Evolutionary conservation across 2,113 vertebrate genomes (phyloP).

Genomic region (Gymnorhina tibicen): DNA sequence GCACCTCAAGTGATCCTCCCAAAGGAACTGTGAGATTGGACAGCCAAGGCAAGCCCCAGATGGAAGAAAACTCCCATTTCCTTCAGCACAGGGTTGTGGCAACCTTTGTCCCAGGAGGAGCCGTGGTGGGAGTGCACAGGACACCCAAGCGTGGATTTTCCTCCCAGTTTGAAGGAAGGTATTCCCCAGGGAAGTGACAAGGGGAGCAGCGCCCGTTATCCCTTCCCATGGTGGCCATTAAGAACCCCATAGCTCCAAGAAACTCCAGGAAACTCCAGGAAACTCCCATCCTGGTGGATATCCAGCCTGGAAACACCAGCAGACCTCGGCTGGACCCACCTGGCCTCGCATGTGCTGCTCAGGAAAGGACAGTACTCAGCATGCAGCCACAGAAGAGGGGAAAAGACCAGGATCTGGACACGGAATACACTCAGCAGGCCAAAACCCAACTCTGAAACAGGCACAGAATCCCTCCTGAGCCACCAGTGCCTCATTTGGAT

Average conservation of each 20-base stretch:
- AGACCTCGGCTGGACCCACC: background rate
- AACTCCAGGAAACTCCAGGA: background rate
- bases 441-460: background rate
- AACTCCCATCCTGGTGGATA: background rate
- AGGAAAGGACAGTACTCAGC: fast-evolving
- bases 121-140: background rate
- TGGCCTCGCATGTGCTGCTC: background rate
- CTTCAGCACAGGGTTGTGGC: background rate
- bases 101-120: background rate
- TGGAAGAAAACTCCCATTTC: background rate
- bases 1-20: background rate
- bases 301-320: background rate
- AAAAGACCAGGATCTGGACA: background rate
- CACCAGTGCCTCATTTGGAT: fast-evolving
- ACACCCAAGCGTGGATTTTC: fast-evolving
- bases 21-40: background rate
- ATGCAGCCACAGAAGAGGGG: background rate
- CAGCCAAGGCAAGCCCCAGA: background rate
- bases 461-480: background rate
- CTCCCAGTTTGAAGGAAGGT: fast-evolving
- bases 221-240: fast-evolving
- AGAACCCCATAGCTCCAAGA: fast-evolving
- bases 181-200: background rate
- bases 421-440: background rate
- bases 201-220: background rate